A percentile compares a stretch with the other conserved stretches of the same genome.
Conservation (phyloP, 2,888 invertebrate species). For the Drosophila anceps region DNA sequence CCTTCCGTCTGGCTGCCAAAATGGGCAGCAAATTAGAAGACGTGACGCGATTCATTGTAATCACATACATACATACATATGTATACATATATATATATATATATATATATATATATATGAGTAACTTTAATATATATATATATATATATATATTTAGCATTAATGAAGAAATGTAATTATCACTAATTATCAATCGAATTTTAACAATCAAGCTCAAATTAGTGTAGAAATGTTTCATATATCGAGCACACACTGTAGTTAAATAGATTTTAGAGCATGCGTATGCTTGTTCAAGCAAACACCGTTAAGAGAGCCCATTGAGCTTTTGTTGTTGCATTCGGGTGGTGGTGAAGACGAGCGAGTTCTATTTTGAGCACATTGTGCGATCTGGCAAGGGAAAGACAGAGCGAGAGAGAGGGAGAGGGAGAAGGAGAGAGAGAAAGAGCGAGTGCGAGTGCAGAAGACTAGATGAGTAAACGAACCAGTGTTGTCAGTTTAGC, state of each 20-base stretch:
- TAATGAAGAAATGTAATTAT: background rate
- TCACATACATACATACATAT: background rate
- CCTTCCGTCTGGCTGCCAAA: slow-evolving; percentile 22
- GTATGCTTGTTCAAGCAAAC: slow-evolving; percentile 8
- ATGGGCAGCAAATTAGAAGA: slow-evolving; percentile 32
- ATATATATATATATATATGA: background rate
- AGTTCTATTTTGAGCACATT: slow-evolving; percentile 64
- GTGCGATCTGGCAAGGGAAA: slow-evolving; percentile 40
- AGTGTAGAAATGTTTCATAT: background rate
- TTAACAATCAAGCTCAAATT: background rate
- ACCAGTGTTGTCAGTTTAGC: too few species aligned
- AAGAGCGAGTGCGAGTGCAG: slow-evolving; percentile 12
- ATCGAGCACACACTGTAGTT: slow-evolving; percentile 15
- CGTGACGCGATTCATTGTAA: slow-evolving; percentile 33
- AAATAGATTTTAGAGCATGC: background rate
- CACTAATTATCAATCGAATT: background rate
- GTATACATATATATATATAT: background rate
- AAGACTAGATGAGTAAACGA: slow-evolving; percentile 8
- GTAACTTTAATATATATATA: background rate
- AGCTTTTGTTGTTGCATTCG: slow-evolving; percentile 32
- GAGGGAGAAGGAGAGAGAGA: slow-evolving; percentile 11
- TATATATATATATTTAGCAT: background rate
- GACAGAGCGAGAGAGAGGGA: slow-evolving; percentile 10
- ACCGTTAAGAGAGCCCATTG: slow-evolving; percentile 9
- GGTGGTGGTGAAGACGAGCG: slow-evolving; percentile 30